Percentiles rank a stretch among this genome's conserved stretches.
Conservation (phyloP, 64 coral and sea anemone species). For the Orbicella faveolata region DNA sequence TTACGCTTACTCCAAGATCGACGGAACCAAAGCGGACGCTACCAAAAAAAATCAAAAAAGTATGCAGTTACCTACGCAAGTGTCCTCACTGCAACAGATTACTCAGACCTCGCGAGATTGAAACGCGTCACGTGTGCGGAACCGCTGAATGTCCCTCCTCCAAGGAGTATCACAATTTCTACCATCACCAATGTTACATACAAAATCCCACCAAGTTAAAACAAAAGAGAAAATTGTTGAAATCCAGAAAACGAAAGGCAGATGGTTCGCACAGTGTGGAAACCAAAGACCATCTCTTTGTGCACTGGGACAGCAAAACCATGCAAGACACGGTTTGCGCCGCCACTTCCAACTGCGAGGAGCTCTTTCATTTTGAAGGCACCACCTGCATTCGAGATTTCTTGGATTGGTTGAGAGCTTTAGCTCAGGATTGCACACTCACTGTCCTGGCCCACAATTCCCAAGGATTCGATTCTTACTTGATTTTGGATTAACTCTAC, state of each 20-base stretch:
- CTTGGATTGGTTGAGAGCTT: not conserved
- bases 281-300: not conserved
- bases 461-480: too few relatives aligned
- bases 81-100: not conserved
- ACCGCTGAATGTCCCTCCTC: not conserved
- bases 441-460: not conserved
- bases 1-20: not conserved
- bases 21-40: not conserved
- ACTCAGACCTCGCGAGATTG: too few relatives aligned
- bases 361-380: too few relatives aligned
- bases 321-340: constrained; percentile 14
- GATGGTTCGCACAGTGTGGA: not conserved
- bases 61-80: not conserved
- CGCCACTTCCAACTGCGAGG: not conserved
- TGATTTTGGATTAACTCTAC: too few relatives aligned
- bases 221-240: too few relatives aligned
- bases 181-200: not conserved
- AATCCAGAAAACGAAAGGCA: too few relatives aligned
- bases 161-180: not conserved
- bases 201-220: too few relatives aligned
- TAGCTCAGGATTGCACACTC: not conserved
- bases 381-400: too few relatives aligned
- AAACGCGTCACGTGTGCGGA: too few relatives aligned
- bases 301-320: constrained; percentile 10
- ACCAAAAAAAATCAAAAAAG: not conserved